Conservation (phyloP, 2,797 vertebrate genomes). For the Chloroceryle inda region DNA sequence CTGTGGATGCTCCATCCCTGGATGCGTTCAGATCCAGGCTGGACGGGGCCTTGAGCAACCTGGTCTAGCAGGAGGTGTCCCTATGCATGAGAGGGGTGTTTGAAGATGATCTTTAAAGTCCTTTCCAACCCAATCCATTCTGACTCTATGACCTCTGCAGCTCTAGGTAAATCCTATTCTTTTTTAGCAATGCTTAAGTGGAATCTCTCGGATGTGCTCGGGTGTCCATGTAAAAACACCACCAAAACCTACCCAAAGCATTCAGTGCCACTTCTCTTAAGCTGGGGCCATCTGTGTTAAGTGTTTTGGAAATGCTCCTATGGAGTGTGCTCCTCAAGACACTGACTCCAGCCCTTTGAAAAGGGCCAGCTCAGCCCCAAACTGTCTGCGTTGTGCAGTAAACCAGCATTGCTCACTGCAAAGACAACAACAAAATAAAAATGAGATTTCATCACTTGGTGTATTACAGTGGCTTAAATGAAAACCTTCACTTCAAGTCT, state of each 20-base stretch:
- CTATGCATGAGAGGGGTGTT: too few species aligned
- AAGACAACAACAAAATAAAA: background rate
- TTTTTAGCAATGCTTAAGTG: background rate
- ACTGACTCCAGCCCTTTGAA: background rate
- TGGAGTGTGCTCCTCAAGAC: background rate
- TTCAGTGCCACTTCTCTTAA: background rate
- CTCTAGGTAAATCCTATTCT: background rate
- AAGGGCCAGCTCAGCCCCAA: background rate
- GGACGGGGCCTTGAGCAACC: too few species aligned
- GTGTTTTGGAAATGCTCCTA: background rate
- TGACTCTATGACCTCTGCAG: background rate
- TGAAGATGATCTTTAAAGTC: too few species aligned
- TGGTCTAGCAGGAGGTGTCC: too few species aligned
- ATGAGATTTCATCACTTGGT: background rate
- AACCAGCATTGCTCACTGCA: background rate
- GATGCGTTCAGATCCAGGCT: too few species aligned
- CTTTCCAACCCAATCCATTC: too few species aligned
- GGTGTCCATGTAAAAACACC: background rate
- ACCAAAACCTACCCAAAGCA: background rate
- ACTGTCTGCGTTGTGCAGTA: background rate
- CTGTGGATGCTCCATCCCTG: too few species aligned
- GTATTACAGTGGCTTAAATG: background rate
- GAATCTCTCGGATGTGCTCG: background rate
- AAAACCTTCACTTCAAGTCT: background rate
- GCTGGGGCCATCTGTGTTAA: background rate